Conservation (phyloP, 2,797 vertebrate genomes). For the Zalophus californianus region DNA sequence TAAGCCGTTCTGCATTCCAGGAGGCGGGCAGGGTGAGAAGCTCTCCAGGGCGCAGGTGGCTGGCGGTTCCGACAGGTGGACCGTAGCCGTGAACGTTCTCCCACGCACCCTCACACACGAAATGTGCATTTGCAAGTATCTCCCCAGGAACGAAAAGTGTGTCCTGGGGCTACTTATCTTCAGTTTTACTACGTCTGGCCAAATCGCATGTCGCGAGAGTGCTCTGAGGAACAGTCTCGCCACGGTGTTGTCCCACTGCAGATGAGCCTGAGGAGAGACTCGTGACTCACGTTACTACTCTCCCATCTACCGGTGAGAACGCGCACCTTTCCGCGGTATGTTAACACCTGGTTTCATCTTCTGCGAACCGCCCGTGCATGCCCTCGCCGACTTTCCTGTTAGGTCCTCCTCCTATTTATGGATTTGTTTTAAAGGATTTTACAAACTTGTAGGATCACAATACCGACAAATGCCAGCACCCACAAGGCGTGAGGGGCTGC, state of each 20-base stretch:
- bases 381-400: accelerated
- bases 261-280: not conserved
- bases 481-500: accelerated
- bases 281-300: accelerated
- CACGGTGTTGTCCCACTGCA: accelerated
- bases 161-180: accelerated
- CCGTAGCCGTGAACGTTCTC: not conserved
- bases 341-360: not conserved
- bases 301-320: not conserved
- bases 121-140: accelerated
- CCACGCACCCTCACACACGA: accelerated
- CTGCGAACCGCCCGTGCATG: not conserved
- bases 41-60: not conserved
- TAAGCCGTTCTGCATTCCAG: accelerated
- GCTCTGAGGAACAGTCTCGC: accelerated
- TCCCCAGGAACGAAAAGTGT: not conserved
- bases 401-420: not conserved
- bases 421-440: not conserved
- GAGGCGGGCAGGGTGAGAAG: too few relatives aligned
- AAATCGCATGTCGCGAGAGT: accelerated
- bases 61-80: accelerated
- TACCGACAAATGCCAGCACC: accelerated
- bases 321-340: accelerated
- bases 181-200: not conserved
- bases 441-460: too few relatives aligned